Evolutionary conservation across 2,888 invertebrate genomes (phyloP).

Genomic region (Dasysyrphus tricinctus): DNA sequence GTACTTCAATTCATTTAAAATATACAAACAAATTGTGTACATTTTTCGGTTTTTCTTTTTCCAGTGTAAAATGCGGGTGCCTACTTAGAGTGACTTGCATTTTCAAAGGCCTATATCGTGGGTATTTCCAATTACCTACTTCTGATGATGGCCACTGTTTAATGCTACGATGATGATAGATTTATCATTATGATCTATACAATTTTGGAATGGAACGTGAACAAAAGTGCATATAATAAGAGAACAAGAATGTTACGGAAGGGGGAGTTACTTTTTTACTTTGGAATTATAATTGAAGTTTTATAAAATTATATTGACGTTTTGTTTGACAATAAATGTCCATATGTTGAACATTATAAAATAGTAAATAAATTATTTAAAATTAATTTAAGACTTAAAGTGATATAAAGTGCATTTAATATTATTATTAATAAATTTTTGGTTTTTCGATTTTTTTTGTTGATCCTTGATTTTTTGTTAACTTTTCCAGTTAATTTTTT

Average conservation of each 20-base stretch:
- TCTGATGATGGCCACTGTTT: conserved; percentile 24
- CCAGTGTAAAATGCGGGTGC: conserved; percentile 35
- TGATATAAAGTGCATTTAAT: too few species aligned
- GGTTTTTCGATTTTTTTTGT: too few species aligned
- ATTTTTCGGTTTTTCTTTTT: conserved; percentile 9
- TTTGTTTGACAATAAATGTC: too few species aligned
- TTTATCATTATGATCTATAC: conserved; percentile 17
- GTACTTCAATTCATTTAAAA: conserved; percentile 29
- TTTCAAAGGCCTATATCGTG: conserved; percentile 11
- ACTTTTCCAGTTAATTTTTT: too few species aligned
- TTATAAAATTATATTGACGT: too few species aligned
- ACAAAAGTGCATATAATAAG: neutral
- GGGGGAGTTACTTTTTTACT: neutral
- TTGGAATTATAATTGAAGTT: too few species aligned
- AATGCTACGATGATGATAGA: conserved; percentile 20
- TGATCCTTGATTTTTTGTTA: too few species aligned
- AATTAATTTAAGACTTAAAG: too few species aligned
- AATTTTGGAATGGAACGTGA: neutral
- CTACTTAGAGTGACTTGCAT: conserved; percentile 20
- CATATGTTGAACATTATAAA: too few species aligned
- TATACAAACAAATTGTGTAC: conserved; percentile 28
- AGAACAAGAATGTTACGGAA: neutral
- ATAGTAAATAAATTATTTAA: too few species aligned
- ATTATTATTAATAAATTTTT: too few species aligned
- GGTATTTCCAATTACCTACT: conserved; percentile 1